Conservation (phyloP, 2,797 vertebrate genomes). For the Pyrrhura leucotis region DNA sequence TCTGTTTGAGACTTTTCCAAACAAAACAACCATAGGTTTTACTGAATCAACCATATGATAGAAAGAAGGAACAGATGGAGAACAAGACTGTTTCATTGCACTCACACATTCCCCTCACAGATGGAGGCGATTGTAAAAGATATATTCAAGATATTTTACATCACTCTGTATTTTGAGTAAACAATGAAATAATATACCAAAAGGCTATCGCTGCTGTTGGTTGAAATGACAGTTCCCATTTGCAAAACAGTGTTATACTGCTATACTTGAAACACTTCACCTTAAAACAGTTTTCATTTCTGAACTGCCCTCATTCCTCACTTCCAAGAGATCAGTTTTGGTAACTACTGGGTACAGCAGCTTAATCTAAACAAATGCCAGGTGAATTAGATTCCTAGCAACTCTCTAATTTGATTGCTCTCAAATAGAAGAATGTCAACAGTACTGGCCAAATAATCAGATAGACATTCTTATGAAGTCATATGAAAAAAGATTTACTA, state of each 20-base stretch:
- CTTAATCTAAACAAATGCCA: neutral
- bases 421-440: neutral
- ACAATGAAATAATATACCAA: slow-evolving; percentile 14
- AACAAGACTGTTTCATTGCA: neutral
- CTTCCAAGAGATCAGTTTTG: neutral
- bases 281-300: neutral
- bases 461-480: neutral
- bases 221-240: neutral
- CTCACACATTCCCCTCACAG: neutral
- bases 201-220: neutral
- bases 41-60: neutral
- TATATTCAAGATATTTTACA: neutral
- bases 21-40: neutral
- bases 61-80: slow-evolving; percentile 50
- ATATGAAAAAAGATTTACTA: neutral
- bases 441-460: neutral
- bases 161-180: slow-evolving; percentile 34
- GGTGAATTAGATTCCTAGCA: neutral
- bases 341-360: neutral
- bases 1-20: neutral
- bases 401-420: neutral
- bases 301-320: neutral
- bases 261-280: neutral
- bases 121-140: neutral
- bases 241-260: neutral